Evolutionary conservation across 2,888 invertebrate genomes (phyloP).

Genomic region (Labia minor): DNA sequence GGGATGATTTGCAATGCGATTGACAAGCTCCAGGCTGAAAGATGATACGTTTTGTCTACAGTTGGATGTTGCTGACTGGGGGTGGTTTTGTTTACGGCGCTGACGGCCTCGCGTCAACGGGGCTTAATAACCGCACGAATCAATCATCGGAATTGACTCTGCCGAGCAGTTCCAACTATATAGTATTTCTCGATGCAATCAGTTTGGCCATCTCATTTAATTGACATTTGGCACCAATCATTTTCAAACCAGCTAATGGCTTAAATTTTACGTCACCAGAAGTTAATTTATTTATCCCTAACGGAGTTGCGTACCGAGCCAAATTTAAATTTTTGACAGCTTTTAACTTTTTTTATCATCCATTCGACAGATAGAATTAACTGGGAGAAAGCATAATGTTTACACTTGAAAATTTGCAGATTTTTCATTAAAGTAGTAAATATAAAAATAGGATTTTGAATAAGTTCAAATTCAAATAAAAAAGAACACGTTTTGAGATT

Average conservation of each 20-base stretch:
- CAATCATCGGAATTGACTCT: neutral
- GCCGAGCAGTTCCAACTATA: too few species aligned
- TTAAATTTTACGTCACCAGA: neutral
- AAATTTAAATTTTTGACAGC: too few species aligned
- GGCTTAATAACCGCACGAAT: neutral
- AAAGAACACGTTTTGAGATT: too few species aligned
- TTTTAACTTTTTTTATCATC: too few species aligned
- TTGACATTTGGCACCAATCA: slow-evolving; percentile 13
- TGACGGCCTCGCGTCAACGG: neutral
- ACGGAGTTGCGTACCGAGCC: too few species aligned
- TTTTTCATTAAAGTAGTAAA: too few species aligned
- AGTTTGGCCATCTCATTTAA: neutral
- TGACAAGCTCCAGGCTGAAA: neutral
- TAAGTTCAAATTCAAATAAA: too few species aligned
- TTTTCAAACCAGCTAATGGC: neutral
- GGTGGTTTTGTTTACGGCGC: neutral
- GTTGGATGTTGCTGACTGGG: neutral
- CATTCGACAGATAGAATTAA: too few species aligned
- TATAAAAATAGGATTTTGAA: too few species aligned
- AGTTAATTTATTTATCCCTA: slow-evolving; percentile 1
- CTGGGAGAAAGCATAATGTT: too few species aligned
- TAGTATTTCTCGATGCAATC: neutral
- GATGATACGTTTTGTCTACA: slow-evolving; percentile 8
- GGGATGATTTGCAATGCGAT: neutral
- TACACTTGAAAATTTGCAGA: too few species aligned